Evolutionary conservation across 1,140 invertebrate species (phyloP), one percentile per base, ranked within the genome.

Genomic region (Drosophila asahinai): DNA sequence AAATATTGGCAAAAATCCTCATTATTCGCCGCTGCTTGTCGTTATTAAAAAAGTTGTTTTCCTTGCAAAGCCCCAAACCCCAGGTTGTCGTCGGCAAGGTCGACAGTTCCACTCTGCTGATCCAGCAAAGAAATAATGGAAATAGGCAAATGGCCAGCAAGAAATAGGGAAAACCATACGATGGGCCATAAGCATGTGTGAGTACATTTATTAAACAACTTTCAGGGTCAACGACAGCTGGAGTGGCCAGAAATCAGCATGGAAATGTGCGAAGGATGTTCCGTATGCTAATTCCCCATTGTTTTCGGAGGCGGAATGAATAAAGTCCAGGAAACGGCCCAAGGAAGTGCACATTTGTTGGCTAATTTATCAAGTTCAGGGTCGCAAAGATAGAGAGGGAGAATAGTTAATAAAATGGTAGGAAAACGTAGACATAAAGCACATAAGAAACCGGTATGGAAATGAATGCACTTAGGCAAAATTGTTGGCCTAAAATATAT

Each of bases 171-270:
- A 49, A 42, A 22, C 42, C 60, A 65, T 22, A 17, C 64, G 61
- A 75, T 72, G 58, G 81, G 33, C 52, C 82, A 77, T 80, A 63
- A 73, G 64, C 80, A 81, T 83, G 77, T 87, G 81, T 78, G 77
- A 87, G 84, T 89, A 89, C 86, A 87, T 87, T 87, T 87, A 87
- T 87, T 87, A 87, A 89, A 89, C 77, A 87, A 87, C 68, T 89
- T 87, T 87, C 70, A 48, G 54, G 75, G 63, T 71, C 75, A 63
- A 58, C 55, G 58, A 47, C 76, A 77, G 76, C 64, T 60, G 55
- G 51, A 54, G 64, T 54, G 51, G 38, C 25, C 43, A 19, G 65
- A 60, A 54, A 78, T 51, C 66, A 58, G 22, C 82, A 84, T 49
- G 25, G 30, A 62, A 71, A 73, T 82, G 58, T 33, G 7, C 40